Evolutionary conservation across 1,140 invertebrate genomes (phyloP), one percentile per base, ranked within the genome.

Genomic region (Goniozus legneri): DNA sequence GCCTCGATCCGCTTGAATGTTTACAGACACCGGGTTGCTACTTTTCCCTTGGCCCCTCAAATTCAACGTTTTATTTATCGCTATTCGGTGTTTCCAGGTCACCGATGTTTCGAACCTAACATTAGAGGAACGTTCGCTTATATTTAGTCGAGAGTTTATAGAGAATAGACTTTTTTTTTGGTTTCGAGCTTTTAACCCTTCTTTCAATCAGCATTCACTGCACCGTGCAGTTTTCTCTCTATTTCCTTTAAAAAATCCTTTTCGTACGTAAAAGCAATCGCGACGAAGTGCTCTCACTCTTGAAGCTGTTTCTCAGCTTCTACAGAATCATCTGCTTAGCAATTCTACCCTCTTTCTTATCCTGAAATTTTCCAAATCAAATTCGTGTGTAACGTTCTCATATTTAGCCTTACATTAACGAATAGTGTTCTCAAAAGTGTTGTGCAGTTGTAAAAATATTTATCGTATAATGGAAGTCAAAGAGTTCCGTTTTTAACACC

Each of bases 251-350:
- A 20, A 22, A 22, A 44, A 42, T 47, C 49, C 54, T 52, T 43
- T 31, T 43, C 50, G 34, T 34, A 27, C 49, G 10, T 38, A 35
- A 21, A 54, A 44, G 39, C 50, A 58, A 58, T 58, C 46, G 56
- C 54, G 57, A 50, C 50, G 21, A 42, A 57, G 56, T 58, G 54
- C 50, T 50, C 45, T 18, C 21, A 41, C 31, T 13, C 14, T 22
- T 31, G 38, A 36, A 44, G 33, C 41, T 41, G 45, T 31, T 49
- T 35, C 21, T 16, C 32, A 43, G 31, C 32, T 48, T 36, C 41
- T 35, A 39, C 49, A 40, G 21, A 41, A 36, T 36, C 43, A 39
- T 42, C 47, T 53, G 41, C 47, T 57, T 57, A 57, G 50, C 31
- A 42, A 46, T 48, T 27, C 31, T 21, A 40, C 44, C 18, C 44